Conservation (phyloP, 1,140 invertebrate genomes). For the Heliconius congener region DNA sequence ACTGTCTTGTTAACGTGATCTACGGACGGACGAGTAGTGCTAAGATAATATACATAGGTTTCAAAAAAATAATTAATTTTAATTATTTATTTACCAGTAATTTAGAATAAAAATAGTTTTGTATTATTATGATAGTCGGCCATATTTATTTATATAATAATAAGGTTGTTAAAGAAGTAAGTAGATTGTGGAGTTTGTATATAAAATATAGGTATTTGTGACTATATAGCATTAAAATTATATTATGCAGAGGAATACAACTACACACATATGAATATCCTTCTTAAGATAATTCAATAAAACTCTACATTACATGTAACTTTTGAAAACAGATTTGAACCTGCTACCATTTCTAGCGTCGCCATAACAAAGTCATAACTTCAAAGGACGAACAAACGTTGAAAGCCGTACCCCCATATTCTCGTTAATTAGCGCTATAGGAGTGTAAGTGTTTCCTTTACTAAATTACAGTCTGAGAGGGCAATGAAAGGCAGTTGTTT, state of each 20-base stretch:
- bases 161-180: too few species aligned
- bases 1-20: slow-evolving; percentile 28
- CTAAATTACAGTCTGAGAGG: slow-evolving; percentile 4
- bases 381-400: neutral
- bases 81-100: neutral
- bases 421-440: slow-evolving; percentile 12
- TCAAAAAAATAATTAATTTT: neutral
- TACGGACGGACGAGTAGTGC: slow-evolving; percentile 7
- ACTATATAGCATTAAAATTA: too few species aligned
- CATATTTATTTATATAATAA: too few species aligned
- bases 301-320: too few species aligned
- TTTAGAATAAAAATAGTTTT: too few species aligned
- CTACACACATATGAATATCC: too few species aligned
- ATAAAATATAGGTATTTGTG: too few species aligned
- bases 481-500: slow-evolving; percentile 21
- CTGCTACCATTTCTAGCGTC: neutral
- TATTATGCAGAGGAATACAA: too few species aligned
- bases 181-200: too few species aligned
- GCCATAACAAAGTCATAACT: neutral
- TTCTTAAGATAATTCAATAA: too few species aligned
- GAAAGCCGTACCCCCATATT: slow-evolving; percentile 2
- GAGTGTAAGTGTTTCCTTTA: slow-evolving; percentile 20
- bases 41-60: neutral
- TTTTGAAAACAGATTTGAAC: neutral
- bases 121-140: too few species aligned